These are phyloP conservation scores for Agrotis exclamationis DNA, from an alignment of 2,888 invertebrate genomes.

Conservation along the genomic window DNA sequence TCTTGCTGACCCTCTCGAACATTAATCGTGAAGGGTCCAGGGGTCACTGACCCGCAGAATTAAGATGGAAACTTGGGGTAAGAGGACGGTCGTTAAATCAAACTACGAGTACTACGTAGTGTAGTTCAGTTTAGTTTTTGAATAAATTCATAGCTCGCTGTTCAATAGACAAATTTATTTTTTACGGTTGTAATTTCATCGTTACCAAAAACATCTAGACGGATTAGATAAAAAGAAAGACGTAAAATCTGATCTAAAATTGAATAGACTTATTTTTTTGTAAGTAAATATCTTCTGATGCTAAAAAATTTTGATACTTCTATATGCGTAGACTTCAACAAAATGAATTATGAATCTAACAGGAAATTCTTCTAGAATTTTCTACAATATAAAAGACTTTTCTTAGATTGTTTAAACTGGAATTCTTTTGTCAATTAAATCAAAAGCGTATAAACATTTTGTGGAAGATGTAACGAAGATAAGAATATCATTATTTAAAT, in stretches of 20 bases:
- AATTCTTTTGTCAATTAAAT: no score
- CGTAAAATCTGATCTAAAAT: no score
- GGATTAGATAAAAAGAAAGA: no score
- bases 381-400: no score
- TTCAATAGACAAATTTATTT: no score
- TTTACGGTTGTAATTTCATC: no score
- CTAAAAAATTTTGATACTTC: background rate
- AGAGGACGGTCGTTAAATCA: slow-evolving; percentile 74
- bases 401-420: no score
- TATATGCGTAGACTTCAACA: background rate
- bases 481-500: background rate
- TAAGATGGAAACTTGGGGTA: slow-evolving; percentile 84
- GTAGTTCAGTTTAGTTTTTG: slow-evolving; percentile 34
- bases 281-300: background rate
- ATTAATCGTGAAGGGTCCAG: slow-evolving; percentile 88
- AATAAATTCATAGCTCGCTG: slow-evolving; percentile 1
- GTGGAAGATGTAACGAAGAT: background rate
- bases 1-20: slow-evolving; percentile 86
- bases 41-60: slow-evolving; percentile 84
- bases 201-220: no score
- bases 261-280: no score
- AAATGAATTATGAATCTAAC: background rate
- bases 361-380: no score
- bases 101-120: slow-evolving; percentile 11
- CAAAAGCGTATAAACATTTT: no score